These are phyloP conservation scores for Spisula subtruncata DNA, from an alignment of 2,888 invertebrate genomes.

Conservation along the genomic window DNA sequence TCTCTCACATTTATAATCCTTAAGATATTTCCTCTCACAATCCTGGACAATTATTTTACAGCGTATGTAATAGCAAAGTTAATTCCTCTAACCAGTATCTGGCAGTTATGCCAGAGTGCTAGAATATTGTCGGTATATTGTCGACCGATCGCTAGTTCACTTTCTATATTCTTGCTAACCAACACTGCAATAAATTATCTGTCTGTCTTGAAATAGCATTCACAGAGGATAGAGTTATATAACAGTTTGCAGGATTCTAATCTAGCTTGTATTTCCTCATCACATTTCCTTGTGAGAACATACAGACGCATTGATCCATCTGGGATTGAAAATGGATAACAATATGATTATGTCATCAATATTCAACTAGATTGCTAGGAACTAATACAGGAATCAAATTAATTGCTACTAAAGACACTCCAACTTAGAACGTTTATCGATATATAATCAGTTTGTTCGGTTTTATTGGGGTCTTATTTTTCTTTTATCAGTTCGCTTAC, in stretches of 20 bases:
- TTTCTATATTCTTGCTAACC: not conserved
- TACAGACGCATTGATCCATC: not conserved
- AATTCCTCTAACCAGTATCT: not conserved
- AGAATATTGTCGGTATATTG: too few species aligned
- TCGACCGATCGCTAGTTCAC: not conserved
- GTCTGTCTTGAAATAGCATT: constrained; percentile 9
- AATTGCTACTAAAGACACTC: not conserved
- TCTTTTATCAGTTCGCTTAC: not conserved
- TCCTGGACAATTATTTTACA: not conserved
- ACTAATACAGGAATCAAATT: not conserved
- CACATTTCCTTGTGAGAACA: not conserved
- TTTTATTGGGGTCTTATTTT: not conserved
- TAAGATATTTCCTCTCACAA: not conserved
- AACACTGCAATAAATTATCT: not conserved
- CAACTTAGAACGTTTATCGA: not conserved
- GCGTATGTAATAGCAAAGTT: not conserved
- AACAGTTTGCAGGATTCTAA: not conserved
- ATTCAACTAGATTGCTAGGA: not conserved
- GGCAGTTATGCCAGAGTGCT: too few species aligned
- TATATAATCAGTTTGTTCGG: not conserved
- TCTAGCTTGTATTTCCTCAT: not conserved
- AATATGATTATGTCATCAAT: not conserved
- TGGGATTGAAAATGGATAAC: not conserved
- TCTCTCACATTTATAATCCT: not conserved
- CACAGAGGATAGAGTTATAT: not conserved